A percentile compares a stretch with the other conserved stretches of the same genome.
These are phyloP conservation scores for Puma concolor DNA, from an alignment of 2,113 vertebrate genomes.

Conservation along the genomic window DNA sequence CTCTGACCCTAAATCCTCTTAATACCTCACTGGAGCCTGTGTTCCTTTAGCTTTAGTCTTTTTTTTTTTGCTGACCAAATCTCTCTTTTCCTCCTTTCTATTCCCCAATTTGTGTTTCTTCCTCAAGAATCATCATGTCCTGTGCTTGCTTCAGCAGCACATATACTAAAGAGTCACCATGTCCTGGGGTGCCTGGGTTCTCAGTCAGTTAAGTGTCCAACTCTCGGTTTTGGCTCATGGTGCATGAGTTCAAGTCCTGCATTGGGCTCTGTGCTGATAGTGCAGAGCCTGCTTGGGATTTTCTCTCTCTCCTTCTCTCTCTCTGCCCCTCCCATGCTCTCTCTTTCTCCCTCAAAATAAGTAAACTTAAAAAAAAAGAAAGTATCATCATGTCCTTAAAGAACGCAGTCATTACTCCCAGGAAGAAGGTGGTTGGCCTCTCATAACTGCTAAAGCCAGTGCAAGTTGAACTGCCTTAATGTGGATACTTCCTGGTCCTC, in stretches of 20 bases:
- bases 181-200: no score
- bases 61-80: not conserved
- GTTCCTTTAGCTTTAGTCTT: conserved; percentile 7
- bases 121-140: not conserved
- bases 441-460: not conserved
- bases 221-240: no score
- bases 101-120: not conserved
- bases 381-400: not conserved
- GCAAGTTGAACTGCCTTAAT: not conserved
- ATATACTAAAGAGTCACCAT: not conserved
- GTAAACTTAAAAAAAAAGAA: no score
- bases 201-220: no score
- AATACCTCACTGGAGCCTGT: not conserved
- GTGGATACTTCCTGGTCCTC: not conserved
- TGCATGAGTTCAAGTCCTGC: no score
- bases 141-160: no score
- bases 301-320: no score
- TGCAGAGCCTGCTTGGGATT: no score
- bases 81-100: not conserved
- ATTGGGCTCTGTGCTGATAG: no score
- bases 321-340: no score
- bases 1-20: not conserved
- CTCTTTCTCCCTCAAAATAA: no score
- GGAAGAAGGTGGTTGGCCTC: not conserved
- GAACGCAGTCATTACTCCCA: not conserved